Evolutionary conservation across 2,113 vertebrate genomes (phyloP).

Genomic region (Sphyrna mokarran): DNA sequence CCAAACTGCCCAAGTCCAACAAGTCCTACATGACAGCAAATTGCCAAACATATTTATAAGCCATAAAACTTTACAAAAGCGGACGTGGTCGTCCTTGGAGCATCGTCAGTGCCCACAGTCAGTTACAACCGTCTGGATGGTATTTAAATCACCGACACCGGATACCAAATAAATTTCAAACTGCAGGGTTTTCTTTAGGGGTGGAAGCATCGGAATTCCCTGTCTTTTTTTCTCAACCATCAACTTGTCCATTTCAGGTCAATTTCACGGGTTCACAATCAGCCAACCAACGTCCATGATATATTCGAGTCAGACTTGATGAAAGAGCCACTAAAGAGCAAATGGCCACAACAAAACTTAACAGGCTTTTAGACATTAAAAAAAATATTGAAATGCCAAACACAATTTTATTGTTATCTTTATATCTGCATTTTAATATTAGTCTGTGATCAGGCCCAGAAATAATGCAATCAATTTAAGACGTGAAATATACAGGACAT

Average conservation of each 20-base stretch:
- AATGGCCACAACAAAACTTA: not conserved
- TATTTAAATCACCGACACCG: constrained; percentile 53
- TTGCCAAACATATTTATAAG: constrained; percentile 31
- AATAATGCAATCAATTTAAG: not conserved
- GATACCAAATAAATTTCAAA: constrained; percentile 61
- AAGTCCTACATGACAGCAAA: constrained; percentile 23
- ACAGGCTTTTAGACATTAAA: not conserved
- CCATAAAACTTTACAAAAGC: constrained; percentile 31
- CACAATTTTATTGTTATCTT: not conserved
- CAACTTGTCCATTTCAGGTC: constrained; percentile 34
- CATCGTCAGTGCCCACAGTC: constrained; percentile 3
- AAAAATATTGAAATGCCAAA: not conserved
- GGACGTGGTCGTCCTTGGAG: not conserved
- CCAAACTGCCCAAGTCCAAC: constrained; percentile 18
- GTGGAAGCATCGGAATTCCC: not conserved
- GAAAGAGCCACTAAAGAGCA: not conserved
- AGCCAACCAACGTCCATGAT: constrained; percentile 18
- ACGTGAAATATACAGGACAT: constrained; percentile 15
- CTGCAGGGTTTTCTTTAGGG: not conserved
- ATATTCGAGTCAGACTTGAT: not conserved
- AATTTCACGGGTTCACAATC: constrained; percentile 37
- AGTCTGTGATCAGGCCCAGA: not conserved
- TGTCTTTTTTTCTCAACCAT: not conserved
- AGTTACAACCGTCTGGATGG: constrained; percentile 35
- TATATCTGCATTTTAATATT: not conserved